Conservation (phyloP, 2,113 vertebrate genomes). For the Regulus satrapa region DNA sequence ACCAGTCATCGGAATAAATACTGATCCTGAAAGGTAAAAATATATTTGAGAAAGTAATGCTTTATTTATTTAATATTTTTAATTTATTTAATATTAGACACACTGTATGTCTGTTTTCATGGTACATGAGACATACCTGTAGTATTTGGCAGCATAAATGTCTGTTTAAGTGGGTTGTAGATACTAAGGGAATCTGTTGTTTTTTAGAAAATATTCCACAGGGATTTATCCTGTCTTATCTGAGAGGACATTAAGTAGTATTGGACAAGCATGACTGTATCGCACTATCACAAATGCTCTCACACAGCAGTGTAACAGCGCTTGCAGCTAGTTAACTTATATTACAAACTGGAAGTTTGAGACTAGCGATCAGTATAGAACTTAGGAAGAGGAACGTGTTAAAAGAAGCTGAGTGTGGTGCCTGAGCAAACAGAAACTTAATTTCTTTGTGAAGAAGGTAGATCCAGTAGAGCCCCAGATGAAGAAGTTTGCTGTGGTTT, state of each 20-base stretch:
- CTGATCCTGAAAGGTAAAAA: slow-evolving; percentile 94
- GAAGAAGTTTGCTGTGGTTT: background rate
- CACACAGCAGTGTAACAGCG: background rate
- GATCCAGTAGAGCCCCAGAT: background rate
- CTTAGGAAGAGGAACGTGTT: background rate
- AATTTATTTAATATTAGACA: background rate
- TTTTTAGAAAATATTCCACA: background rate
- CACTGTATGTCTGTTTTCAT: background rate
- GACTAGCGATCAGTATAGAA: background rate
- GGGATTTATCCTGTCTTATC: background rate
- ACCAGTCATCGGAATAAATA: slow-evolving; percentile 95
- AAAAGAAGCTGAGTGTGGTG: background rate
- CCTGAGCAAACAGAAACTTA: background rate
- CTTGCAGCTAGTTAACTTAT: background rate
- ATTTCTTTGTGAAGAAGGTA: background rate
- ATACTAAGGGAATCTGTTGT: background rate
- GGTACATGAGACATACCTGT: background rate
- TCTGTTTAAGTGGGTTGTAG: background rate
- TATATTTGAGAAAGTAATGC: background rate
- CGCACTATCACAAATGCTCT: background rate
- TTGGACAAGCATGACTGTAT: background rate
- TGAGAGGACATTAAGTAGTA: background rate
- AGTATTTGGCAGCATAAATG: background rate
- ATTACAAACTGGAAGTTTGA: background rate
- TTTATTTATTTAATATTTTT: background rate